Evolutionary conservation across 2,888 invertebrate genomes (phyloP), one percentile per base, ranked within the genome.

Genomic region (Rhimphoctona megacephalus): DNA sequence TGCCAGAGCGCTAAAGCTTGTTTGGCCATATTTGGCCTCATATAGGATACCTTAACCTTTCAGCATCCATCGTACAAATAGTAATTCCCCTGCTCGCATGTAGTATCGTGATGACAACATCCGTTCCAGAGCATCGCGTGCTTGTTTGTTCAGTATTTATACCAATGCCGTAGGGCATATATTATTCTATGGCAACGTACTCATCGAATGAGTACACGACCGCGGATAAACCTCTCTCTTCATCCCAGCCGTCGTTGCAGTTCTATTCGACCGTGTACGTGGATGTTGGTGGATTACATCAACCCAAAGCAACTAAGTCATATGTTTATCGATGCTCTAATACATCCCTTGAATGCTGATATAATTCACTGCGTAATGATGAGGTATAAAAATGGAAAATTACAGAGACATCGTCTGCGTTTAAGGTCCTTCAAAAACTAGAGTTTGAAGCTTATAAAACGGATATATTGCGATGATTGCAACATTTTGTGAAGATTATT

Each of bases 21-120:
- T 61, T 81, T 54, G 25, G 78, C 61, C 81, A 81, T 86, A 81
- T 81, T 69, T 72, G 52, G 19, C 36, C 3, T 9, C 4, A 36
- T 72, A 72, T 57, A 80, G 46, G n/a, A 54, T 19, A 67, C 52
- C 79, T 19, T 39, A 25, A 54, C n/a, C 69, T 52, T 22, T 81
- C 78, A 33, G 33, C 14, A 25, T 33, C 22, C 61, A 49, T 25
- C 36, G 81, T 43, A 61, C 81, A 79, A 84, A 86, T 84, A 84
- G 83, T 78, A 86, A 86, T 86, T 86, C 57, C 81, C 57, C 81
- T 78, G 81, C 69, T 86, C 54, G 84, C 78, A 78, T 86, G 77
- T 86, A 84, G 74, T 69, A 64, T 77, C 83, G 76, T 72, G 54
- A 79, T 74, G 79, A 77, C 86, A 81, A 78, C 81, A 69, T 46